These are phyloP conservation scores for Drosophila arizonae DNA, from an alignment of 1,140 invertebrate genomes.

Conservation along the genomic window DNA sequence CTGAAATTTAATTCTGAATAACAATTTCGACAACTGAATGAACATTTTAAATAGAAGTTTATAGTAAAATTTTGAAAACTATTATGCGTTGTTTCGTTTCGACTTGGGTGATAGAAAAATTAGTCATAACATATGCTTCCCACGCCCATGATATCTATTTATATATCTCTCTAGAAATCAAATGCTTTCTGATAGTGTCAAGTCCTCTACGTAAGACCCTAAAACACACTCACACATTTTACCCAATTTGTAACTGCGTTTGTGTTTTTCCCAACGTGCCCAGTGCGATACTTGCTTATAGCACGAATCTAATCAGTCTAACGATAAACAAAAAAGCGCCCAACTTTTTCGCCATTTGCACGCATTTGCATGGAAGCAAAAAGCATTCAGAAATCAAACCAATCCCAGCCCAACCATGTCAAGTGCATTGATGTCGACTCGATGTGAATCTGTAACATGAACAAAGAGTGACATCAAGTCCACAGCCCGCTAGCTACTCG, in stretches of 20 bases:
- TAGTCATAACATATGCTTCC: slow-evolving; percentile 32
- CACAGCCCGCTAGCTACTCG: neutral
- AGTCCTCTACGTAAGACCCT: slow-evolving; percentile 33
- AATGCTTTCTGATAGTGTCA: slow-evolving; percentile 30
- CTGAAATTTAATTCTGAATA: too few species aligned
- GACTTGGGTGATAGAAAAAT: neutral
- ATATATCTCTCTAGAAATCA: slow-evolving; percentile 32
- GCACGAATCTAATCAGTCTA: slow-evolving; percentile 39
- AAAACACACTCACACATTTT: slow-evolving; percentile 29
- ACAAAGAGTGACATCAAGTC: neutral
- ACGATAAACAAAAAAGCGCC: slow-evolving; percentile 33
- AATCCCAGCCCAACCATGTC: neutral
- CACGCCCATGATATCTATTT: slow-evolving; percentile 32
- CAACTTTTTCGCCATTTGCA: slow-evolving; percentile 14
- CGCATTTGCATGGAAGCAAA: slow-evolving; percentile 46
- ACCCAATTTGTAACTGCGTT: slow-evolving; percentile 15
- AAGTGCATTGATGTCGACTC: slow-evolving; percentile 19
- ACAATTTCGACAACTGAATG: too few species aligned
- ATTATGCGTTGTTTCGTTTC: neutral
- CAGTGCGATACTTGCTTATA: slow-evolving; percentile 12
- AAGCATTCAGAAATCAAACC: slow-evolving; percentile 4
- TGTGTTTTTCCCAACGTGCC: slow-evolving; percentile 26
- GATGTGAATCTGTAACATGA: slow-evolving; percentile 1
- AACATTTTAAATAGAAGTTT: too few species aligned
- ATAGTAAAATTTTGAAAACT: too few species aligned